Percentiles rank a stretch among this genome's conserved stretches.
Evolutionary conservation across 2,113 vertebrate species (phyloP).

Genomic region (Lophotis ruficrista): DNA sequence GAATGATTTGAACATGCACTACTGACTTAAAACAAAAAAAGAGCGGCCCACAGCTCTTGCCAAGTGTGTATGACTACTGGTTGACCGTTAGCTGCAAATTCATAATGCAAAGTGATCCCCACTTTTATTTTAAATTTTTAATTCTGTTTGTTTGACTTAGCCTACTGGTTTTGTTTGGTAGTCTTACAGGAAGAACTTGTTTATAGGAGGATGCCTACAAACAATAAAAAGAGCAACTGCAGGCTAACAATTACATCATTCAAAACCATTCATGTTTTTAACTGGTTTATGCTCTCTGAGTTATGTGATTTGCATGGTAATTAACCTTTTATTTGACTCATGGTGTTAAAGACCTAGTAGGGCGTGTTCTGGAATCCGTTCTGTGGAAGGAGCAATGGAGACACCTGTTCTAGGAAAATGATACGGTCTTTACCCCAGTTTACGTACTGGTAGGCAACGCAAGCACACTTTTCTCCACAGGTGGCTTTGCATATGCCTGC

Average conservation of each 20-base stretch:
- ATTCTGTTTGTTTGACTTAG: neutral
- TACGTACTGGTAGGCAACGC: neutral
- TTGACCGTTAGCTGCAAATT: neutral
- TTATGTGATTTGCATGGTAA: fast-evolving
- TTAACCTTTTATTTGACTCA: neutral
- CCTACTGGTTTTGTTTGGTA: neutral
- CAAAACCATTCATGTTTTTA: neutral
- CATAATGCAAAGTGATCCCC: neutral
- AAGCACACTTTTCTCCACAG: neutral
- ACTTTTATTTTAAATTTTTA: neutral
- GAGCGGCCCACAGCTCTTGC: neutral
- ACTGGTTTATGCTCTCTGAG: neutral
- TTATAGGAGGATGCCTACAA: neutral
- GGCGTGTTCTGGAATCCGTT: neutral
- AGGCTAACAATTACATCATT: neutral
- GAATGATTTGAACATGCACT: neutral
- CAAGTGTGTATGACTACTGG: neutral
- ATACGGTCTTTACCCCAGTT: neutral
- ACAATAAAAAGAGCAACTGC: neutral
- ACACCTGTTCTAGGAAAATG: neutral
- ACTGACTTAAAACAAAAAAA: neutral
- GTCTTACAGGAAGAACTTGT: neutral
- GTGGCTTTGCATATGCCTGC: neutral
- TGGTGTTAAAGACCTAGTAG: neutral
- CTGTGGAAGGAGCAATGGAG: neutral